Evolutionary conservation across 2,797 vertebrate genomes (phyloP).

Genomic region (Hyperoplus immaculatus): DNA sequence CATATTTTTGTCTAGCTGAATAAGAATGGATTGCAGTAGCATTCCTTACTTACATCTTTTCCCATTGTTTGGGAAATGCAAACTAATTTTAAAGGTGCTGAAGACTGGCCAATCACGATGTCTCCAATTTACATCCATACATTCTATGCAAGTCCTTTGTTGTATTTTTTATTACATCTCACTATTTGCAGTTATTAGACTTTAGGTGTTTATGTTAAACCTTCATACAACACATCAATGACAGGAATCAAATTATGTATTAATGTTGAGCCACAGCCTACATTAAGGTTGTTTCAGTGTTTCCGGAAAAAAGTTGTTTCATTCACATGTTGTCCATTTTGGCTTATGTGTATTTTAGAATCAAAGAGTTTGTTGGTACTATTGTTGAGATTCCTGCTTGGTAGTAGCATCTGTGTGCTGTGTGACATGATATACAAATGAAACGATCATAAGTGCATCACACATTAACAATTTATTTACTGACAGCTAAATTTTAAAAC

Average conservation of each 20-base stretch:
- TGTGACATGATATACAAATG: slow-evolving; percentile 44
- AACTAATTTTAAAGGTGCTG: slow-evolving; percentile 84
- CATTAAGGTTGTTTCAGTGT: slow-evolving; percentile 44
- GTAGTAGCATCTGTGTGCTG: slow-evolving; percentile 62
- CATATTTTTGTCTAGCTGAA: slow-evolving; percentile 67
- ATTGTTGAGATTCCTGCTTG: slow-evolving; percentile 50
- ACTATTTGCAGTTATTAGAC: slow-evolving; percentile 54
- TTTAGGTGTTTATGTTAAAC: slow-evolving; percentile 53
- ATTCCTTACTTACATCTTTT: slow-evolving; percentile 67
- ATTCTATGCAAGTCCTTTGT: slow-evolving; percentile 87
- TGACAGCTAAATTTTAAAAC: slow-evolving; percentile 31
- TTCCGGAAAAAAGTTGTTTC: slow-evolving; percentile 38
- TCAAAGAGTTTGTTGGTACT: slow-evolving; percentile 45
- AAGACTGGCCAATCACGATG: slow-evolving; percentile 81
- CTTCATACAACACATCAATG: slow-evolving; percentile 53
- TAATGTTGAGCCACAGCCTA: slow-evolving; percentile 53
- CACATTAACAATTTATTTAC: slow-evolving; percentile 19
- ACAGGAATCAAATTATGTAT: slow-evolving; percentile 48
- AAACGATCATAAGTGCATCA: slow-evolving; percentile 31
- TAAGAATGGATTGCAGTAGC: slow-evolving; percentile 59
- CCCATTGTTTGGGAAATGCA: slow-evolving; percentile 72
- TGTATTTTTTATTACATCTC: slow-evolving; percentile 54
- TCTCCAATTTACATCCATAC: slow-evolving; percentile 81
- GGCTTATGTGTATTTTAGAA: slow-evolving; percentile 42
- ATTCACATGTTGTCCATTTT: slow-evolving; percentile 42